Evolutionary conservation across 2,113 vertebrate species (phyloP).

Genomic region (Thalassarche chlororhynchos): DNA sequence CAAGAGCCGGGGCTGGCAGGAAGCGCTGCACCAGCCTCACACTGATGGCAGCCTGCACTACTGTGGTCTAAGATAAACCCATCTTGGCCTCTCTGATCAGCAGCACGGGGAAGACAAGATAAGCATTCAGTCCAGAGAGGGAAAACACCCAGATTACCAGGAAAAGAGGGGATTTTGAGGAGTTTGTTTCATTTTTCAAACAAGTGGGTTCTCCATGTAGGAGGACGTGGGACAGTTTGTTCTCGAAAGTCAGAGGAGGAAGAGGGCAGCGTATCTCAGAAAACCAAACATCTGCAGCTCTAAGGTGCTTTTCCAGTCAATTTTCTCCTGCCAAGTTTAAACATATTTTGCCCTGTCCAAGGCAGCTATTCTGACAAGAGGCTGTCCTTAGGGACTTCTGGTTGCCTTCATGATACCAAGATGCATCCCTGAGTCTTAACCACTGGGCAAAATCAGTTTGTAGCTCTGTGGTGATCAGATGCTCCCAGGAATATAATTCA

Average conservation of each 20-base stretch:
- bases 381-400: neutral
- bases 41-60: neutral
- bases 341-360: neutral
- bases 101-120: neutral
- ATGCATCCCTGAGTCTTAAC: neutral
- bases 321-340: neutral
- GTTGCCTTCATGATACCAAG: neutral
- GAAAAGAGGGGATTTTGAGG: neutral
- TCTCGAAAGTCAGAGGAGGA: neutral
- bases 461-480: neutral
- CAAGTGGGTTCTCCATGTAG: neutral
- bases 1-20: fast-evolving
- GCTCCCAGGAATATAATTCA: neutral
- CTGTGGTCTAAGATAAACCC: neutral
- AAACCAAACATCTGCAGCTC: neutral
- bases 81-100: neutral
- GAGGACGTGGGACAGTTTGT: neutral
- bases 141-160: neutral
- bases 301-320: neutral
- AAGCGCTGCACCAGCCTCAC: neutral
- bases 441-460: neutral
- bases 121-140: neutral
- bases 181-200: neutral
- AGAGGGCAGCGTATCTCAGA: neutral
- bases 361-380: neutral